phyloP scores from a whole-genome alignment of 2,113 vertebrate genomes.

The Centropus unirufus region DNA sequence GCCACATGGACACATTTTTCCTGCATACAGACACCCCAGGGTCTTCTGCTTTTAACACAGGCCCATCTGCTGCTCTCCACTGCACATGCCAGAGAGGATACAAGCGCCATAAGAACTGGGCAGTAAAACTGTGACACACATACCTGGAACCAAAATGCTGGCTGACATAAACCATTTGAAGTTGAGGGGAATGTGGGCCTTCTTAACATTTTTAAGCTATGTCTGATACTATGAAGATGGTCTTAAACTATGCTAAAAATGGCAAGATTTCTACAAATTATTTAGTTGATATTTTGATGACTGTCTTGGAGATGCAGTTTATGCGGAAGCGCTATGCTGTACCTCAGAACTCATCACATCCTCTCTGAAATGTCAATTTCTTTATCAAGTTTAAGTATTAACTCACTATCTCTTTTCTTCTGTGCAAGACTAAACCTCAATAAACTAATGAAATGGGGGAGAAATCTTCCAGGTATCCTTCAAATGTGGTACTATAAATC shows the following conservation, averaged over 20 bases:
- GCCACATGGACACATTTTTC: constrained; percentile 26
- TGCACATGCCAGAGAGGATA: neutral
- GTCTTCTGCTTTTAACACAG: constrained; percentile 8
- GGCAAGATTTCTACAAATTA: neutral
- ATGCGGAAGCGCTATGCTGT: neutral
- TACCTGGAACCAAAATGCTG: neutral
- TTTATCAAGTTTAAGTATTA: neutral
- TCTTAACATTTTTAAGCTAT: neutral
- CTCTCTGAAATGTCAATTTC: neutral
- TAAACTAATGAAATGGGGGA: neutral
- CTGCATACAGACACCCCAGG: constrained; percentile 34
- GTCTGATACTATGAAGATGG: neutral
- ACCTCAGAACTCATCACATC: neutral
- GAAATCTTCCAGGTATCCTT: neutral
- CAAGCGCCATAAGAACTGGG: neutral
- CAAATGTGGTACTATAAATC: neutral
- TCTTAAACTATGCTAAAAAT: neutral
- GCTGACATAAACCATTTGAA: neutral
- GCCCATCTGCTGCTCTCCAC: constrained; percentile 44
- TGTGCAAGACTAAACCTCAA: neutral
- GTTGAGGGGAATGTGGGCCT: neutral
- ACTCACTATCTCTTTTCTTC: neutral
- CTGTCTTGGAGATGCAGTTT: neutral
- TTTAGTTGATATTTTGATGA: neutral
- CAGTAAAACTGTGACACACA: neutral